Percentiles rank a stretch among this genome's conserved stretches.
Evolutionary conservation across 2,888 invertebrate species (phyloP).

Genomic region (Monochamus alternatus): DNA sequence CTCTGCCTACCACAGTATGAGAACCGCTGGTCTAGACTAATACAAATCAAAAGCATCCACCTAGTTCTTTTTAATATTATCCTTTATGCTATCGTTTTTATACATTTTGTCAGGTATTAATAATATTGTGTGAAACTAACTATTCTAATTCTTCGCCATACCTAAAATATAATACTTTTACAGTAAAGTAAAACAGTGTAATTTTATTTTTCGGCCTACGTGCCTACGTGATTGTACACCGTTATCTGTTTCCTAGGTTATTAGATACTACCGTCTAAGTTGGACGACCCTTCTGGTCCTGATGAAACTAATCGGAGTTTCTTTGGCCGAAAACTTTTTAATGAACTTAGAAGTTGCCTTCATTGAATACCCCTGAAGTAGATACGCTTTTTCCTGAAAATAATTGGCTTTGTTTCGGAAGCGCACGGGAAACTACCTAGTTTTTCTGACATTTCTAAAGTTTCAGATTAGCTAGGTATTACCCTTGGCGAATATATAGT

Average conservation of each 20-base stretch:
- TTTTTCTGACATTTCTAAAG: conserved; percentile 1
- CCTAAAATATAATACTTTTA: too few species aligned
- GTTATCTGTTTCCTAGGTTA: not conserved
- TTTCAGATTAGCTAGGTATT: not conserved
- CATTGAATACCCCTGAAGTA: conserved; percentile 21
- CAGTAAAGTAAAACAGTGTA: too few species aligned
- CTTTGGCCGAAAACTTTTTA: conserved; percentile 30
- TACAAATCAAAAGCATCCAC: too few species aligned
- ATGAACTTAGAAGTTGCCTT: conserved; percentile 28
- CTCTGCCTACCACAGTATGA: too few species aligned
- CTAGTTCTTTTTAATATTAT: too few species aligned
- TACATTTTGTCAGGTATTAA: too few species aligned
- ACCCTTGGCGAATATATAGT: too few species aligned
- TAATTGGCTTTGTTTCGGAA: conserved; percentile 15
- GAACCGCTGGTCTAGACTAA: too few species aligned
- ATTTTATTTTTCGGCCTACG: too few species aligned
- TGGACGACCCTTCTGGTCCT: not conserved
- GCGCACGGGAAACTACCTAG: not conserved
- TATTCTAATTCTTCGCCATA: too few species aligned
- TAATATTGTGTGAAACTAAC: too few species aligned
- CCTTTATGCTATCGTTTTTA: too few species aligned
- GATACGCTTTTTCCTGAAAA: not conserved
- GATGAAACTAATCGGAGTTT: conserved; percentile 26
- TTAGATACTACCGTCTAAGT: conserved; percentile 3
- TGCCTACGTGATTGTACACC: not conserved